Evolutionary conservation across 2,888 invertebrate genomes (phyloP), one percentile per base, ranked within the genome.

Genomic region (Rambutsinella grinnellia): DNA sequence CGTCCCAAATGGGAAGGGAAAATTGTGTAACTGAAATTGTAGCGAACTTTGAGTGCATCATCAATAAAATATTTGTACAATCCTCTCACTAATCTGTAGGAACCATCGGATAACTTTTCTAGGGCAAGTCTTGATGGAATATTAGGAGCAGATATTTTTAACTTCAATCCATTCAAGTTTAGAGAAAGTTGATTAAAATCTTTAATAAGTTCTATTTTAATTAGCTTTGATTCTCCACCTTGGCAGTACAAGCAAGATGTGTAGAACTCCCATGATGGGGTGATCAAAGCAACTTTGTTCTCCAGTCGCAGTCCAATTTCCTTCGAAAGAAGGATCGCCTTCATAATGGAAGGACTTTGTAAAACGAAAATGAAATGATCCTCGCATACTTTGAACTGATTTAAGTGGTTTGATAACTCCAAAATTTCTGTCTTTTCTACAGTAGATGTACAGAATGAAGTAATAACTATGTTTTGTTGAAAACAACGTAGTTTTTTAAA

Each of bases 171-270:
- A n/a, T 58, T 60, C 13, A 68, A 60, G 2, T 28, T 21, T 0
- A 26, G 1, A 6, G 10, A 17, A 36, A 6, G 2, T 2, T 36
- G 6, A 8, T 51, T 36, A n/a, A 26, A n/a, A 24, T 10, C 3
- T 19, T 49, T n/a, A 3, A 5, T 49, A n/a, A 49, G 49, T 49
- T n/a, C n/a, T n/a, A 54, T n/a, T 21, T 36, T 6, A 21, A 36
- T 3, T 10, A 68, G 17, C 36, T 67, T 67, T 17, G 67, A 15
- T n/a, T 36, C 23, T 6, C 58, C 68, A 23, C 5, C 10, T 2
- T 58, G 8, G 36, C 68, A 68, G 17, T 56, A 68, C 8, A 68
- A 27, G n/a, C 68, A 68, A 1, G 68, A 46, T 2, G 57, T 57
- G 13, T 24, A 26, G 21, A 49, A 2, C 19, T 23, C 44, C 1